Base-by-base conservation (phyloP, 2,113 vertebrate genomes). In the Felis chaus region DNA sequence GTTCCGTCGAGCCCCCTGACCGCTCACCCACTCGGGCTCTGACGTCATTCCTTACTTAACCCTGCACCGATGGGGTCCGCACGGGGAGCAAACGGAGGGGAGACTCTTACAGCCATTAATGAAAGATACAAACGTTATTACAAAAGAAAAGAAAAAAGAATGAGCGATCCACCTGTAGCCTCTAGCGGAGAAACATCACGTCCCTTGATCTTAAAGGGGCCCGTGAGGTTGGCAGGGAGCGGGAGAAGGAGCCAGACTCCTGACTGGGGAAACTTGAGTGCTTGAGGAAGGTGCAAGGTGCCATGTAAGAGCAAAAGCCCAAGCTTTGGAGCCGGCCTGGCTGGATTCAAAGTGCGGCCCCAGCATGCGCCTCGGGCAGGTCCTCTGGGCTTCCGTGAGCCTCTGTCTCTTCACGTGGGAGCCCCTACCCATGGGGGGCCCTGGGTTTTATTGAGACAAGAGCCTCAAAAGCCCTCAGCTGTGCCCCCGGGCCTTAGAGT, bases 301-400 rank as follows among this genome's bases (percentile, higher is more conserved):
- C 4, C 1, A 0, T 0, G 57, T 15, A 41, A 36, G 78, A 48
- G 41, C 18, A 41, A 1, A n/a, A 79, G 25, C 12, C 5, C 23
- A 0, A 39, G 65, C 83, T 5, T 55, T 4, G 53, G 74, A 36
- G 50, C 31, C 1, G 36, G 61, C 31, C 27, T 1, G n/a, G 27
- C 8, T n/a, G 50, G 33, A 29, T 23, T 7, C 45, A 0, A 36
- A 21, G 31, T 33, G 29, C 2, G 12, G 39, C 68, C 41, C 81
- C 29, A 7, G n/a, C 0, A 0, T 11, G 27, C 6, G 0, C n/a
- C 80, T 3, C 0, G 25, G 69, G 39, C 36, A 27, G n/a, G 31
- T 21, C 27, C 45, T 71, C 45, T 45, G n/a, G 25, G 21, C 18
- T 23, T 41, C 65, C 19, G 66, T 3, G 31, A 93, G 48, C 78